Conservation (phyloP, 2,113 vertebrate species). For the Mesitornis unicolor region DNA sequence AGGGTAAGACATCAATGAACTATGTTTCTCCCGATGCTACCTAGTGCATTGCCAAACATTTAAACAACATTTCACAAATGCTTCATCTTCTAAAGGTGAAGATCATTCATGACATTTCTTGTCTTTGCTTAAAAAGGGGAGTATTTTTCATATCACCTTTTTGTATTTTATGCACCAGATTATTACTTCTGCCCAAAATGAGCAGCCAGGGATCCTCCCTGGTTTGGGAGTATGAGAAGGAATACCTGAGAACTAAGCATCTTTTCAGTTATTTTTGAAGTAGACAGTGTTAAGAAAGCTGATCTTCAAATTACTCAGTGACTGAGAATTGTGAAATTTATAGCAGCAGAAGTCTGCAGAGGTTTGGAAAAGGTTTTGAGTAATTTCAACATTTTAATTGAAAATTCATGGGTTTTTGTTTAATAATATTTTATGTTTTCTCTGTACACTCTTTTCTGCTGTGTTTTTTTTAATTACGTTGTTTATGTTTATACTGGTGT, state of each 20-base stretch:
- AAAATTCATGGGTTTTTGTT: not conserved
- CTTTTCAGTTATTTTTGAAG: not conserved
- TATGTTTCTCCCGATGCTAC: fast-evolving
- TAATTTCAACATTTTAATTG: not conserved
- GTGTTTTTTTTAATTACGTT: not conserved
- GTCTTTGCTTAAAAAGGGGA: not conserved
- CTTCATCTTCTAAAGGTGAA: not conserved
- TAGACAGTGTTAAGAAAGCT: not conserved
- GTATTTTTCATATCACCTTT: not conserved
- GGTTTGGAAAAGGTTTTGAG: not conserved
- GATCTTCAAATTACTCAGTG: not conserved
- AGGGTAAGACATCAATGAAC: not conserved
- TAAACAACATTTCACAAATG: no score
- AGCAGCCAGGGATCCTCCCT: not conserved
- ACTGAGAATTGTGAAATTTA: not conserved
- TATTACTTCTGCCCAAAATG: not conserved
- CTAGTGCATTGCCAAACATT: not conserved
- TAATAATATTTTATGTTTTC: not conserved
- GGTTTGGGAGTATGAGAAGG: not conserved
- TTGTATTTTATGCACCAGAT: not conserved
- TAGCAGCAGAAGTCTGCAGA: not conserved
- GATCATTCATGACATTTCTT: not conserved
- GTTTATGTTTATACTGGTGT: not conserved
- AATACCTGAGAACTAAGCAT: not conserved
- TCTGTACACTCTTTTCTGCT: not conserved